These are phyloP conservation scores for Cerceris rybyensis DNA, from an alignment of 2,888 invertebrate species.

Conservation along the genomic window DNA sequence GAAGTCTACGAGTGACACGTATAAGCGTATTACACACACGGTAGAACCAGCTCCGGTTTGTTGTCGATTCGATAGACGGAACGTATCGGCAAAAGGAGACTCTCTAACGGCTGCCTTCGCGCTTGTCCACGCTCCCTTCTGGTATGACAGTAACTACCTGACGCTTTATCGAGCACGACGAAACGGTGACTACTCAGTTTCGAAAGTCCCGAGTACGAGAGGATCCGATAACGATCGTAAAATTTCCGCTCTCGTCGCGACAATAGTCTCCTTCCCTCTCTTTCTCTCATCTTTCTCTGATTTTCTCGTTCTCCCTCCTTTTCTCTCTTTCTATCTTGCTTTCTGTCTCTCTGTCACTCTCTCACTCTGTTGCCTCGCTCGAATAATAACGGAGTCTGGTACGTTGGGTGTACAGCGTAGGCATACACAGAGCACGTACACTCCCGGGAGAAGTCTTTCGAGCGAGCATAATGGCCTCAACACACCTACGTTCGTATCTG, in stretches of 20 bases:
- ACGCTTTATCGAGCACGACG: slow-evolving; percentile 51
- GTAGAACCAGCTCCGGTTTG: slow-evolving; percentile 20
- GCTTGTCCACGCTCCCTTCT: slow-evolving; percentile 26
- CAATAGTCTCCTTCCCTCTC: slow-evolving; percentile 54
- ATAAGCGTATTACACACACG: slow-evolving; percentile 35
- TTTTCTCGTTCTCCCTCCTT: not conserved
- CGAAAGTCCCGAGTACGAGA: slow-evolving; percentile 45
- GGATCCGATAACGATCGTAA: slow-evolving; percentile 66
- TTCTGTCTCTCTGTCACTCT: slow-evolving; percentile 6
- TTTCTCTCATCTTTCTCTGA: not conserved
- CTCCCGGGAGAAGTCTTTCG: slow-evolving; percentile 56
- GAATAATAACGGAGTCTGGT: slow-evolving; percentile 63
- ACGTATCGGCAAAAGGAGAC: slow-evolving; percentile 27
- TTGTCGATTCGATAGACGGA: slow-evolving; percentile 25
- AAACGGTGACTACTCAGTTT: slow-evolving; percentile 53
- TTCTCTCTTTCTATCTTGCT: not conserved
- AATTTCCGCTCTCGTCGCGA: slow-evolving; percentile 64
- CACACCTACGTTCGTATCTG: slow-evolving; percentile 62
- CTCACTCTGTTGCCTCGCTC: slow-evolving; percentile 16
- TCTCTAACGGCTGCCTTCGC: slow-evolving; percentile 17
- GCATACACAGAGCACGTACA: slow-evolving; percentile 35
- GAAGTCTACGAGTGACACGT: slow-evolving; percentile 8
- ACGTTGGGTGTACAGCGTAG: slow-evolving; percentile 36
- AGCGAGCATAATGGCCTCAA: slow-evolving; percentile 65
- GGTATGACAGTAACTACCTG: slow-evolving; percentile 37